Evolutionary conservation across 2,888 invertebrate genomes (phyloP).

Genomic region (Cheiracanthium punctorium): DNA sequence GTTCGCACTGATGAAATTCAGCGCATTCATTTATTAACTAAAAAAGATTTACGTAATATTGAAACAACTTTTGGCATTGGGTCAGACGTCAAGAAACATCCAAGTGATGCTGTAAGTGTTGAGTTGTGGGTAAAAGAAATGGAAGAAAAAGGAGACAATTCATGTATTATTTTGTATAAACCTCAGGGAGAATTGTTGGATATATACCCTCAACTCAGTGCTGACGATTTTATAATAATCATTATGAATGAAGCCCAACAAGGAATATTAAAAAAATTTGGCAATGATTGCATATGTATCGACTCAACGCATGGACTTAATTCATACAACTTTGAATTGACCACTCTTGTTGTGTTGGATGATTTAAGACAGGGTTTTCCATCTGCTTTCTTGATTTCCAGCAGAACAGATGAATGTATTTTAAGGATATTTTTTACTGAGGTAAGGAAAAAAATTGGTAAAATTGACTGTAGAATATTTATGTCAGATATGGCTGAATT

Average conservation of each 20-base stretch:
- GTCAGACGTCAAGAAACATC: not conserved
- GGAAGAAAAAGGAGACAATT: not conserved
- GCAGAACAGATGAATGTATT: not conserved
- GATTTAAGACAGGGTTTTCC: slow-evolving; percentile 34
- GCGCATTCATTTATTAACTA: slow-evolving; percentile 10
- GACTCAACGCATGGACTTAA: slow-evolving; percentile 39
- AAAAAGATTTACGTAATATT: slow-evolving; percentile 26
- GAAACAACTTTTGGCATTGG: not conserved
- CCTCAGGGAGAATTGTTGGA: not conserved
- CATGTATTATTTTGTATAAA: slow-evolving; percentile 9
- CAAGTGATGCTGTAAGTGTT: not conserved
- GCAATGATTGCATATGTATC: slow-evolving; percentile 28
- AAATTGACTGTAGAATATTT: not conserved
- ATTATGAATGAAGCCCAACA: slow-evolving; percentile 44
- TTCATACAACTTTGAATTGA: slow-evolving; percentile 30
- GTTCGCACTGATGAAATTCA: not conserved
- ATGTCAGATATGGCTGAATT: slow-evolving; percentile 63
- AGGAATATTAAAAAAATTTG: slow-evolving; percentile 26
- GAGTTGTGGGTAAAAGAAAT: not conserved
- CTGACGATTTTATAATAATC: slow-evolving; percentile 4
- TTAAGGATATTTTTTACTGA: not conserved
- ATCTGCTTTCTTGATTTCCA: slow-evolving; percentile 22
- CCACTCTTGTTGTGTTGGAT: slow-evolving; percentile 11
- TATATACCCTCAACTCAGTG: not conserved
- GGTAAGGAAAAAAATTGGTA: not conserved